Conservation (phyloP, 2,797 vertebrate genomes). For the Acrossocheilus fasciatus region DNA sequence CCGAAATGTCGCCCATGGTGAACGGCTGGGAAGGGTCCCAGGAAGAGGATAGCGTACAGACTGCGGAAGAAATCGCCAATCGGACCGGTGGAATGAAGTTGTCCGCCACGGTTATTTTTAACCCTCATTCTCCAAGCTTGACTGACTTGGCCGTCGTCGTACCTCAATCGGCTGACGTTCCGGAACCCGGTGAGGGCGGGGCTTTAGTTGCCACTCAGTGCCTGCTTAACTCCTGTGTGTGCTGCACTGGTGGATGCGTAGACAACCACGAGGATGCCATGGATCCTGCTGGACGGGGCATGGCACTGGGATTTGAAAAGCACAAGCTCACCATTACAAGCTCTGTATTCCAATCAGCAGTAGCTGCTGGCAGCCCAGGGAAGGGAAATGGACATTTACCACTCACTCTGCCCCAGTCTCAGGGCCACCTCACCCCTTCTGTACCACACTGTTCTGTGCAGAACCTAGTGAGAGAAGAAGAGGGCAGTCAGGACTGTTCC, state of each 20-base stretch:
- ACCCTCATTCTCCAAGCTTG: slow-evolving; percentile 88
- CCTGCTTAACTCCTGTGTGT: slow-evolving; percentile 95
- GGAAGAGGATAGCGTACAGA: slow-evolving; percentile 81
- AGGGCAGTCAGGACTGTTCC: slow-evolving; percentile 67
- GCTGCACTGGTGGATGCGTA: slow-evolving; percentile 89
- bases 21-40: slow-evolving; percentile 86
- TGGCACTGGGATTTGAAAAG: slow-evolving; percentile 75
- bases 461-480: slow-evolving; percentile 64
- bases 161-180: slow-evolving; percentile 66
- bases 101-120: slow-evolving; percentile 97
- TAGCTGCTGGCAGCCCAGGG: slow-evolving; percentile 43
- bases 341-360: slow-evolving; percentile 83
- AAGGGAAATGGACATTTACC: slow-evolving; percentile 70
- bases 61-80: slow-evolving; percentile 91
- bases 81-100: slow-evolving; percentile 98
- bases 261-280: slow-evolving; percentile 83
- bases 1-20: slow-evolving; percentile 57
- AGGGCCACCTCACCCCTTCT: slow-evolving; percentile 64
- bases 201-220: slow-evolving; percentile 87
- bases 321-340: slow-evolving; percentile 76
- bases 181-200: slow-evolving; percentile 55
- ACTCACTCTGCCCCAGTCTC: slow-evolving; percentile 52
- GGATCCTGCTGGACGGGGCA: slow-evolving; percentile 70
- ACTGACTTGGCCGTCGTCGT: slow-evolving; percentile 77
- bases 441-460: slow-evolving; percentile 20